Conservation (phyloP, 1,140 invertebrate species). For the Triops longicaudatus region DNA sequence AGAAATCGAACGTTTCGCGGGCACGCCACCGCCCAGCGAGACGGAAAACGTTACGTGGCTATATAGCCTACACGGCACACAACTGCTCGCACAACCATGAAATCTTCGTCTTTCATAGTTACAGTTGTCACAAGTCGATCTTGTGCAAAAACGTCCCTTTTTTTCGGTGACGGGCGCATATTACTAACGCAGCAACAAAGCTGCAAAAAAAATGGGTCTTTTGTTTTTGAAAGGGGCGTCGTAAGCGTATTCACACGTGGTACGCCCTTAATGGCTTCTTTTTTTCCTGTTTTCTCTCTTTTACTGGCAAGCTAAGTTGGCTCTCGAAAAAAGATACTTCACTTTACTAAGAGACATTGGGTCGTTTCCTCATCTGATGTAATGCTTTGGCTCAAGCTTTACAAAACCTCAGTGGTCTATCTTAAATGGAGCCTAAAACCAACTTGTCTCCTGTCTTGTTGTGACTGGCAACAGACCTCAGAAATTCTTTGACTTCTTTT, state of each 20-base stretch:
- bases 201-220: too few relatives aligned
- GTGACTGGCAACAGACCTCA: background rate
- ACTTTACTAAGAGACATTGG: background rate
- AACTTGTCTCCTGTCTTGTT: conserved; percentile 1
- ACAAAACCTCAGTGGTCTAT: background rate
- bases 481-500: background rate
- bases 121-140: too few relatives aligned
- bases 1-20: too few relatives aligned
- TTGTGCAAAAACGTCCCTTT: too few relatives aligned
- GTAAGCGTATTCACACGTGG: background rate
- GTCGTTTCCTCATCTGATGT: background rate
- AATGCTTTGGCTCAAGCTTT: background rate
- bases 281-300: background rate
- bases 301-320: background rate
- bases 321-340: background rate
- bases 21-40: too few relatives aligned
- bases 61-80: too few relatives aligned
- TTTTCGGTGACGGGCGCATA: too few relatives aligned
- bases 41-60: too few relatives aligned
- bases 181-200: too few relatives aligned
- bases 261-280: background rate
- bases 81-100: too few relatives aligned
- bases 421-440: background rate
- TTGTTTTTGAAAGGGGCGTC: background rate
- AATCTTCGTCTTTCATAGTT: too few relatives aligned